Evolutionary conservation across 2,888 invertebrate genomes (phyloP), one percentile per base, ranked within the genome.

Genomic region (Enchytraeus crypticus): DNA sequence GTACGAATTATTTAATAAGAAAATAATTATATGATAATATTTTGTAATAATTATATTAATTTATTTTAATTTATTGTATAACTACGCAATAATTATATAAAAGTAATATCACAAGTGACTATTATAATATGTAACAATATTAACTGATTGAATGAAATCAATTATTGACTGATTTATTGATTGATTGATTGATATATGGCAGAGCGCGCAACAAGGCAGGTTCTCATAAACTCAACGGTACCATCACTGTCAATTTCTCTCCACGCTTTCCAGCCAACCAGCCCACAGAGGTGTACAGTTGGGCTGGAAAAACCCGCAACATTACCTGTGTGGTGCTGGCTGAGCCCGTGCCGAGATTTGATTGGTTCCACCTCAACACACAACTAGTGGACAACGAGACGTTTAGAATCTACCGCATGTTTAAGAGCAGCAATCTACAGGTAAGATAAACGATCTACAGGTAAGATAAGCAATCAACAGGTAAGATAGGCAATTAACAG

Each of bases 191-290:
- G n/a, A n/a, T n/a, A n/a, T n/a, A n/a, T n/a, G n/a, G n/a, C n/a
- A 38, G 38, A 26, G 72, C 72, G 0, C 57, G 55, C 33, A 74
- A 73, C 61, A 53, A 51, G 4, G 72, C 66, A 21, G 74, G 72
- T 0, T 65, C 59, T 2, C 64, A 66, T 49, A 53, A 62, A 14
- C 55, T 59, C 51, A 71, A 66, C 21, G 70, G 69, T n/a, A 58
- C 68, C 4, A 59, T 74, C 34, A 64, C 63, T n/a, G 72, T 73
- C 1, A 57, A 67, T 23, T 73, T 72, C 49, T 26, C 54, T 5
- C 64, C 64, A 18, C 55, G 59, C 18, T 64, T 64, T 43, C 53
- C 54, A n/a, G 34, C 61, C 11, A 58, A 63, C 32, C 60, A 55
- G 32, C 62, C 60, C 3, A 29, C 0, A 1, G 45, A 54, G 14